Base-by-base conservation (phyloP, 2,113 vertebrate genomes). In the Hypocryptadius cinnamomeus region DNA sequence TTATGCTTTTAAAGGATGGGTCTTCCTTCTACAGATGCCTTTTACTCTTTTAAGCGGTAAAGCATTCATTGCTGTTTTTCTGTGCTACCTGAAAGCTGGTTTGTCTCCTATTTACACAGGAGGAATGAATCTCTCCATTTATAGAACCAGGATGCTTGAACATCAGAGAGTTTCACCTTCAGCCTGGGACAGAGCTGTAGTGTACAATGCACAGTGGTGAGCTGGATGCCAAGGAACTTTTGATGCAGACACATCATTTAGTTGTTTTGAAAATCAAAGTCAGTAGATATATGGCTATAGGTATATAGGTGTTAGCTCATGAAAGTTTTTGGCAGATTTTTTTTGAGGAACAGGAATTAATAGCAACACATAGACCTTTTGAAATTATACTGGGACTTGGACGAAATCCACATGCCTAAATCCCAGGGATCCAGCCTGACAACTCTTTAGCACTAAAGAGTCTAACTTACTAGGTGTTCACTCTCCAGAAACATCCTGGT, bases 111-210 rank as follows among this genome's bases (percentile, higher is more conserved):
- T 82, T 82, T 95, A 72, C 28, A 59, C 33, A 73, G 53, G 35
- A 79, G 40, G 71, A 89, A 84, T 86, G 35, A 94, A 66, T 88
- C 39, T 93, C 77, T 79, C 56, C 47, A 40, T 91, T 95, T 91
- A 93, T 8, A 5, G 35, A 24, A 64, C 63, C 21, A 27, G 60
- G 56, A 57, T 30, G 76, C 60, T 57, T 74, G 79, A 90, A 78
- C 2, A 3, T 77, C 45, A 47, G 63, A 54, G 48, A 10, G 14
- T 65, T 91, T 92, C 8, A 12, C 87, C 45, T 17, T 39, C 0
- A 1, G 51, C 33, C 50, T 87, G 56, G 71, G 81, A 77, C 0
- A 1, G 85, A 78, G 47, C 54, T 83, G 68, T 21, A 48, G 30
- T 2, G 15, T 22, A 56, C 48, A 89, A 27, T 35, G 79, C 69